phyloP scores from a whole-genome alignment of 2,888 invertebrate species.

The Drosophila kanekoi region DNA sequence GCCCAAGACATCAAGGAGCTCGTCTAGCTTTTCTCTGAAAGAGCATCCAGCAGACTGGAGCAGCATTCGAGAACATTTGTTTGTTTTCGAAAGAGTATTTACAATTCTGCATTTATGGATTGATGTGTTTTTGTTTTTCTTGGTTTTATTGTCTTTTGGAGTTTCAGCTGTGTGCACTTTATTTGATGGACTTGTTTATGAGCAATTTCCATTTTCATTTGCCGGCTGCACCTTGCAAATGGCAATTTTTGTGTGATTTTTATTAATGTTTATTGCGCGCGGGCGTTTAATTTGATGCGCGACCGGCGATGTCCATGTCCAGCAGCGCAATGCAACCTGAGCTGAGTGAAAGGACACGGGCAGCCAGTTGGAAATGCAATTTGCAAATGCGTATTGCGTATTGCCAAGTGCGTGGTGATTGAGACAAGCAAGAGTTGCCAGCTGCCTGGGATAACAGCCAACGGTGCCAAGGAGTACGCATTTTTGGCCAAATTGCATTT shows the following conservation, averaged over 20 bases:
- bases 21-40: no score
- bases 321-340: conserved; percentile 54
- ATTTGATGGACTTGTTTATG: conserved; percentile 80
- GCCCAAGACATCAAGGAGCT: no score
- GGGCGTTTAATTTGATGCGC: conserved; percentile 71
- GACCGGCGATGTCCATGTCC: conserved; percentile 23
- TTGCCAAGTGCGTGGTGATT: conserved; percentile 42
- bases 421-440: conserved; percentile 10
- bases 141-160: conserved; percentile 50
- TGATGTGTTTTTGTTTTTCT: conserved; percentile 15
- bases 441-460: no score
- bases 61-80: neutral
- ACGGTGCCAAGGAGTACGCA: conserved; percentile 29
- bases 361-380: conserved; percentile 65
- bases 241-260: conserved; percentile 76
- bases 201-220: conserved; percentile 66
- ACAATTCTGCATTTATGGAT: conserved; percentile 1
- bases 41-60: neutral
- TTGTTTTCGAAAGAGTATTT: conserved; percentile 14
- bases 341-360: conserved; percentile 27
- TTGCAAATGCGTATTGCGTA: conserved; percentile 70
- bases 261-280: conserved; percentile 76
- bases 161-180: conserved; percentile 74
- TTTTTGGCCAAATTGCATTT: conserved; percentile 71
- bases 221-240: conserved; percentile 57